These are phyloP conservation scores for Parascotia fuliginaria DNA, from an alignment of 2,888 invertebrate species.

Conservation along the genomic window DNA sequence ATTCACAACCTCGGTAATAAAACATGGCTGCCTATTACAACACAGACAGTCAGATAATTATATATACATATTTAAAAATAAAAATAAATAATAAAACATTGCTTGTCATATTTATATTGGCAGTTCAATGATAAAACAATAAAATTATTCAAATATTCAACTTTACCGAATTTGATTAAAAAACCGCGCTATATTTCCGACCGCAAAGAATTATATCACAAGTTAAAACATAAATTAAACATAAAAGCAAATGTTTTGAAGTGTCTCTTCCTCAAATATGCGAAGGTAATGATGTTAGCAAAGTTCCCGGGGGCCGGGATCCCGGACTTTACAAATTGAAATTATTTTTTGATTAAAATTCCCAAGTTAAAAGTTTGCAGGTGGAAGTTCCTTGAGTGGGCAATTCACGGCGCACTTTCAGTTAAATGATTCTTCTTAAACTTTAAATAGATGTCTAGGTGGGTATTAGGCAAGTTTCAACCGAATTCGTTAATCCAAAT, in stretches of 20 bases:
- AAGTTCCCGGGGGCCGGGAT: constrained; percentile 51
- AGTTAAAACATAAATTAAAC: constrained; percentile 46
- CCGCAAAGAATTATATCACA: constrained; percentile 28
- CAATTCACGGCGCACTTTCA: constrained; percentile 65
- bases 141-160: not conserved
- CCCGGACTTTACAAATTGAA: constrained; percentile 75
- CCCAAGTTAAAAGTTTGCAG: constrained; percentile 67
- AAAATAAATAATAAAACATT: too few species aligned
- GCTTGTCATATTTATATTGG: not conserved
- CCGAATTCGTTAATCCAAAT: constrained; percentile 29
- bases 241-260: constrained; percentile 59
- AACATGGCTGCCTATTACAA: too few species aligned
- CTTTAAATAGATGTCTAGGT: constrained; percentile 51
- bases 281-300: constrained; percentile 73
- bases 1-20: too few species aligned
- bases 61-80: too few species aligned
- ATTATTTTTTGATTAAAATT: constrained; percentile 85
- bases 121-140: not conserved
- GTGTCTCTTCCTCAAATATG: constrained; percentile 70
- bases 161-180: not conserved
- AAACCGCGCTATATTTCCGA: constrained; percentile 1
- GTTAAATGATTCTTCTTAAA: constrained; percentile 61
- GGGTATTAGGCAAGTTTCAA: constrained; percentile 41
- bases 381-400: constrained; percentile 72
- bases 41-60: too few species aligned